Percentiles rank a stretch among this genome's conserved stretches.
Evolutionary conservation across 2,888 invertebrate genomes (phyloP).

Genomic region (Monoplex corrugatus): DNA sequence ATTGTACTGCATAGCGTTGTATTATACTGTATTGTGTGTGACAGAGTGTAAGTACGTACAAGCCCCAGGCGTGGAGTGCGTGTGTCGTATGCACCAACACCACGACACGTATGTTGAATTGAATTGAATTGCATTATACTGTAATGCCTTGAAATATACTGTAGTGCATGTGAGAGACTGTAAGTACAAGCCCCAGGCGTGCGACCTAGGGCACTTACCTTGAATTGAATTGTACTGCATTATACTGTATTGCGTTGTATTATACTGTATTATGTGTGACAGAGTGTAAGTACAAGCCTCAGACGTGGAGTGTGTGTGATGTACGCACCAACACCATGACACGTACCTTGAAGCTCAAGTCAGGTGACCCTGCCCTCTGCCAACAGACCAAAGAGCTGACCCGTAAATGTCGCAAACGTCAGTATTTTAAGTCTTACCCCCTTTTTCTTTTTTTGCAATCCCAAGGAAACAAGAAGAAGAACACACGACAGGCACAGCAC

Average conservation of each 20-base stretch:
- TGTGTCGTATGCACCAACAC: constrained; percentile 72
- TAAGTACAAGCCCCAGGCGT: constrained; percentile 65
- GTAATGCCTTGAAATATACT: no score
- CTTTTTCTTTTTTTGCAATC: neutral
- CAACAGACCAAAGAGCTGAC: constrained; percentile 64
- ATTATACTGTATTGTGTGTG: no score
- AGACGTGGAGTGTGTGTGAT: constrained; percentile 72
- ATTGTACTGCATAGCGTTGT: no score
- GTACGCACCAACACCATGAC: constrained; percentile 69
- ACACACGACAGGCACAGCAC: no score
- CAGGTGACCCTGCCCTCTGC: constrained; percentile 68
- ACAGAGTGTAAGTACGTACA: constrained; percentile 51
- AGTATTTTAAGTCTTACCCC: constrained; percentile 41
- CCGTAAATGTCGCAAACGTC: constrained; percentile 70
- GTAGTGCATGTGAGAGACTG: no score
- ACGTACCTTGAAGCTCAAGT: constrained; percentile 64
- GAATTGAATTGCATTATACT: no score
- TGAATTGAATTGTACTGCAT: no score
- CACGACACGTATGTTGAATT: constrained; percentile 65
- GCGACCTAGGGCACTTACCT: no score
- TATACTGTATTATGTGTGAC: constrained; percentile 1
- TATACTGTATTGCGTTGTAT: no score
- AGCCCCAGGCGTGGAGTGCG: neutral
- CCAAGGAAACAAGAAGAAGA: no score
- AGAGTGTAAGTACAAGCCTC: constrained; percentile 71